These are phyloP conservation scores for Anastrepha ludens DNA, from an alignment of 1,140 invertebrate genomes.

Conservation along the genomic window DNA sequence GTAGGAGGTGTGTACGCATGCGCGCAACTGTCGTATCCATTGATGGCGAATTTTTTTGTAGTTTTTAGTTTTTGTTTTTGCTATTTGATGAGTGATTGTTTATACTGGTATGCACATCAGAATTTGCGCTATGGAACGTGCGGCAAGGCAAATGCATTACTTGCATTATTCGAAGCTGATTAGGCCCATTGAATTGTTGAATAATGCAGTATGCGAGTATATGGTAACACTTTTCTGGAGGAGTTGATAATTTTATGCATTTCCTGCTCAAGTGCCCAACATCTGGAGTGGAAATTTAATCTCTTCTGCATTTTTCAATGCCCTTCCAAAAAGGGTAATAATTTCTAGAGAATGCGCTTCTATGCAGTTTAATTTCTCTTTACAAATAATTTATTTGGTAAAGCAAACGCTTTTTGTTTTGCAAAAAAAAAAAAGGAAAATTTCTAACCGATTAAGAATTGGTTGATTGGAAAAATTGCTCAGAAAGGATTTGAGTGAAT, in stretches of 20 bases:
- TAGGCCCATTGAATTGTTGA: constrained; percentile 20
- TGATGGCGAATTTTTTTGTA: constrained; percentile 48
- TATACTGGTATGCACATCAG: neutral
- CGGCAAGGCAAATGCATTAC: neutral
- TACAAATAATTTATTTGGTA: too few relatives aligned
- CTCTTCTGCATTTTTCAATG: neutral
- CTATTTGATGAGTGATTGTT: constrained; percentile 33
- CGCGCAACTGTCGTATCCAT: constrained; percentile 47
- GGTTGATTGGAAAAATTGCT: too few relatives aligned
- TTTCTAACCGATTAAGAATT: too few relatives aligned
- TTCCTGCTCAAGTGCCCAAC: constrained; percentile 13
- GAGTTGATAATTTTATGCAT: constrained; percentile 43
- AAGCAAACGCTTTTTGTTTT: too few relatives aligned
- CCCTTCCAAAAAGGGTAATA: neutral
- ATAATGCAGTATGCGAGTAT: neutral
- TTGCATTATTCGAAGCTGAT: constrained; percentile 44
- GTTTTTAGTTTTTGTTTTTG: constrained; percentile 22
- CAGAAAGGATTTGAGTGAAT: too few relatives aligned
- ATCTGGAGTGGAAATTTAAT: constrained; percentile 33
- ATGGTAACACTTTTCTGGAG: neutral
- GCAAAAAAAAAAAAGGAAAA: too few relatives aligned
- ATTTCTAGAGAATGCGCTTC: neutral
- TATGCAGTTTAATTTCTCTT: too few relatives aligned
- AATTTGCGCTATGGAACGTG: constrained; percentile 13
- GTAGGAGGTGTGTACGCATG: constrained; percentile 32